These are phyloP conservation scores for Tenebrosternarchus preto DNA, from an alignment of 2,113 vertebrate species.

Conservation along the genomic window DNA sequence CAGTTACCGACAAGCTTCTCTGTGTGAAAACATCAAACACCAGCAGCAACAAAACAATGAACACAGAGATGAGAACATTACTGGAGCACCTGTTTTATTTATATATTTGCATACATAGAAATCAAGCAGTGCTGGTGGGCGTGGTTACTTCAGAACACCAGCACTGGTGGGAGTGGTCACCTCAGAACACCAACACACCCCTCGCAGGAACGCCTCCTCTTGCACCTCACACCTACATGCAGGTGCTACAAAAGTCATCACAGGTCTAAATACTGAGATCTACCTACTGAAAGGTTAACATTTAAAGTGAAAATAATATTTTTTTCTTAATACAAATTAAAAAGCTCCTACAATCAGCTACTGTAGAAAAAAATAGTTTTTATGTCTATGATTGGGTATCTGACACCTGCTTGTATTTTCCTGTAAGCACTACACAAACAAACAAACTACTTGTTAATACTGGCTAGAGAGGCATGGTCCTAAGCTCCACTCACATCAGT, in stretches of 20 bases:
- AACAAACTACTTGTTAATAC: slow-evolving; percentile 36
- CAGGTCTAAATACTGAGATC: slow-evolving; percentile 65
- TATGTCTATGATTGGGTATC: slow-evolving; percentile 43
- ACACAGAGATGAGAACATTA: not conserved
- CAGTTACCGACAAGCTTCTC: not conserved
- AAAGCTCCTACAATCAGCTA: slow-evolving; percentile 60
- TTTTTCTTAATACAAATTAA: slow-evolving; percentile 70
- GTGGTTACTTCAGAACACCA: slow-evolving; percentile 24
- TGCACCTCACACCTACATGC: not conserved
- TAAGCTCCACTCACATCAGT: not conserved
- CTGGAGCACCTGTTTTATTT: slow-evolving; percentile 34
- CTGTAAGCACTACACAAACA: slow-evolving; percentile 6
- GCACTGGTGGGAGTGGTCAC: not conserved
- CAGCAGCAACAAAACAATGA: not conserved
- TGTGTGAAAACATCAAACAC: not conserved
- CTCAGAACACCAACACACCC: slow-evolving; percentile 49
- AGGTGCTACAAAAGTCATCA: slow-evolving; percentile 22
- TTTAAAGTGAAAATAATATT: slow-evolving; percentile 58
- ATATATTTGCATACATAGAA: slow-evolving; percentile 28
- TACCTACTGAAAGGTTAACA: slow-evolving; percentile 59
- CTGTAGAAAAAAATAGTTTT: slow-evolving; percentile 49
- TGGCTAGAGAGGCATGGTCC: slow-evolving; percentile 14
- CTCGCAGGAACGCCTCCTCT: slow-evolving; percentile 46
- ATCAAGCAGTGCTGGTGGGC: slow-evolving; percentile 16
- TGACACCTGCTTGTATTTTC: slow-evolving; percentile 14